Evolutionary conservation across 2,797 vertebrate genomes (phyloP).

Genomic region (Carcharodon carcharias): DNA sequence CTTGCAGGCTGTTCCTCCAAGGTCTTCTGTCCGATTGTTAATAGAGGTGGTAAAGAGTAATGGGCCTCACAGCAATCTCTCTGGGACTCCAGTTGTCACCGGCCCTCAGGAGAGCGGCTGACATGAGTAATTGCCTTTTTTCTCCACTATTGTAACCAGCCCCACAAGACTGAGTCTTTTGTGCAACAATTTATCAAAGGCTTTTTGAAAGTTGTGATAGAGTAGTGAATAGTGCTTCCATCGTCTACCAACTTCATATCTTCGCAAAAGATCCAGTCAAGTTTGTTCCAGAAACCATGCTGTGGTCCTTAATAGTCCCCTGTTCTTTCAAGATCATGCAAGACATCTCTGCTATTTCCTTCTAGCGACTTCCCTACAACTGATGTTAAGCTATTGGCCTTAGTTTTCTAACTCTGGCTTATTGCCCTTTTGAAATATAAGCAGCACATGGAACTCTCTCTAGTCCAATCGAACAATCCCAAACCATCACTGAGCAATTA

Average conservation of each 20-base stretch:
- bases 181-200: neutral
- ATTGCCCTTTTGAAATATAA: neutral
- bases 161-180: no score
- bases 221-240: neutral
- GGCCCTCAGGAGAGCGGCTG: no score
- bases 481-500: neutral
- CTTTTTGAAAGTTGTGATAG: neutral
- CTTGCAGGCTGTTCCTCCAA: no score
- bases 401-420: neutral
- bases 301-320: neutral
- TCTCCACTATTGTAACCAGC: no score
- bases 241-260: neutral
- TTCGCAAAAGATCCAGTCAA: neutral
- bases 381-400: neutral
- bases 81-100: no score
- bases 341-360: neutral
- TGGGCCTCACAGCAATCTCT: no score
- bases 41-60: no score
- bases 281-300: neutral
- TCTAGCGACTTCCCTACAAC: neutral
- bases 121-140: no score
- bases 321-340: neutral
- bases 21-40: no score
- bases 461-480: neutral
- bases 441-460: neutral